These are phyloP conservation scores for Drosophila erecta DNA, from an alignment of 1,140 invertebrate species.

Conservation along the genomic window DNA sequence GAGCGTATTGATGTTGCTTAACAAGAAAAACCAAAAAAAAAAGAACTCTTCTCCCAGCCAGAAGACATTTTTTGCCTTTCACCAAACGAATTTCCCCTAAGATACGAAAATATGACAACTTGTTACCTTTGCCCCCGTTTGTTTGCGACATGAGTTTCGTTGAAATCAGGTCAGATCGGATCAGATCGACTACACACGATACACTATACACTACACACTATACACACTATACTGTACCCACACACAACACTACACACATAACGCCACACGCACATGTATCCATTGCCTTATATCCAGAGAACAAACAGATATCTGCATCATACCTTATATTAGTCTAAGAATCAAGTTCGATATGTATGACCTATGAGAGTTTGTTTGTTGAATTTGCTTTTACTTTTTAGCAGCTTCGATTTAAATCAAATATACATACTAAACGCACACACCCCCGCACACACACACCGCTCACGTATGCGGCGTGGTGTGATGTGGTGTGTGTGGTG, in stretches of 20 bases:
- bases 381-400: constrained; percentile 79
- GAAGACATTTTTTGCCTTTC: constrained; percentile 49
- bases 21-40: constrained; percentile 32
- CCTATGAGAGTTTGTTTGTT: constrained; percentile 70
- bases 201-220: constrained; percentile 3
- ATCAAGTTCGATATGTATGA: constrained; percentile 33
- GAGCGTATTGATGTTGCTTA: constrained; percentile 73
- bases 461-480: not conserved
- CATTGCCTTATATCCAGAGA: constrained; percentile 76
- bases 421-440: constrained; percentile 65
- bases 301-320: constrained; percentile 52
- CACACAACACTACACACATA: not conserved
- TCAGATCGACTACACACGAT: constrained; percentile 10
- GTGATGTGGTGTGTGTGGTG: not conserved
- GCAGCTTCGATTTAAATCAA: constrained; percentile 82
- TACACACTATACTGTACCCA: not conserved
- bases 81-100: constrained; percentile 49
- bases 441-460: constrained; percentile 14
- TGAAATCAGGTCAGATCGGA: not conserved
- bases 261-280: constrained; percentile 36
- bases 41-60: constrained; percentile 37
- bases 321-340: constrained; percentile 55
- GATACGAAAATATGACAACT: constrained; percentile 39
- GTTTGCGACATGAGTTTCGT: constrained; percentile 4
- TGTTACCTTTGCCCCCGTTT: constrained; percentile 35